These are phyloP conservation scores for Pyrgus malvae DNA, from an alignment of 2,888 invertebrate genomes.

Conservation along the genomic window DNA sequence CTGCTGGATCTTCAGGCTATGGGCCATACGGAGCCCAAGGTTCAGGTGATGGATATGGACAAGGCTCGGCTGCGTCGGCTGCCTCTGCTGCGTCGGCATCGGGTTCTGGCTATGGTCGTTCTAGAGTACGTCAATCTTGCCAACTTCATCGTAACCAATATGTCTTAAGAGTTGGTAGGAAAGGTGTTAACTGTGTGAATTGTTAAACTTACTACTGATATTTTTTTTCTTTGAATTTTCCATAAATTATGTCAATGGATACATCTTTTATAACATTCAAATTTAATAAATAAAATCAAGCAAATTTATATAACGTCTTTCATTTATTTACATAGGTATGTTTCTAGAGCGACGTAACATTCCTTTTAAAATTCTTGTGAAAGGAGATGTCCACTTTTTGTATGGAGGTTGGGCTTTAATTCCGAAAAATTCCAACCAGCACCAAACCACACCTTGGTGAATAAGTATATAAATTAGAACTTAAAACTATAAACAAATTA, in stretches of 20 bases:
- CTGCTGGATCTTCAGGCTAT: slow-evolving; percentile 1
- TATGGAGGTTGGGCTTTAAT: no score
- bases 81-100: slow-evolving; percentile 12
- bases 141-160: slow-evolving; percentile 53
- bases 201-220: slow-evolving; percentile 56
- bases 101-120: slow-evolving; percentile 34
- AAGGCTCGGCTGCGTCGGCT: slow-evolving; percentile 13
- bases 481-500: no score
- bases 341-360: no score
- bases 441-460: no score
- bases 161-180: slow-evolving; percentile 52
- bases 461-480: no score
- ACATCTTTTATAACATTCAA: no score
- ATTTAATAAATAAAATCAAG: no score
- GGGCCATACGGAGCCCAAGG: slow-evolving; percentile 6
- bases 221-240: slow-evolving; percentile 51
- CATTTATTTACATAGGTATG: no score
- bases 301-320: no score
- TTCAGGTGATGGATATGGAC: neutral
- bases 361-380: no score
- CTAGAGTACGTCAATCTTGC: slow-evolving; percentile 52
- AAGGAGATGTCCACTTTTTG: no score
- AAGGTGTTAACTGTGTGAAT: slow-evolving; percentile 49
- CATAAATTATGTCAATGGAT: neutral
- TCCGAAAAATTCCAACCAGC: no score